Evolutionary conservation across 2,888 invertebrate genomes (phyloP), one percentile per base, ranked within the genome.

Genomic region (Scrobipalpa costella): DNA sequence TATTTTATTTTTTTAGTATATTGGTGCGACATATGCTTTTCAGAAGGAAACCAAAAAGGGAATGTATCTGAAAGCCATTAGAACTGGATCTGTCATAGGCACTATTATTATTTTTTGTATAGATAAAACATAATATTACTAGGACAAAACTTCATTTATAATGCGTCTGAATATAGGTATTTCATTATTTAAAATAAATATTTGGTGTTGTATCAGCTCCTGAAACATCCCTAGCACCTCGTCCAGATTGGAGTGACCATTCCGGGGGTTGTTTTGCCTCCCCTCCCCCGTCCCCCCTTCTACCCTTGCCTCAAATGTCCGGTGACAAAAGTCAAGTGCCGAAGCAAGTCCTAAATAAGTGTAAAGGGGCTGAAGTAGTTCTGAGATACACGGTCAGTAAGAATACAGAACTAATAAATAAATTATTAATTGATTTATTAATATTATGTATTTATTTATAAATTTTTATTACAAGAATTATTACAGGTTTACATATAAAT

Each of bases 221-320:
- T 64, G 62, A 61, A 17, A 65, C n/a, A 40, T 68, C 62, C 55
- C 44, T 40, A 57, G 38, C 52, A 61, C 63, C 65, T 61, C 60
- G 36, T 40, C 40, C 62, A 69, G 67, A 65, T 67, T 66, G 66
- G 65, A 70, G 71, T 71, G 69, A 69, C 74, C 75, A 70, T 67
- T 70, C 64, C 68, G 64, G 66, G 73, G 64, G 68, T 64, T 72
- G 76, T 77, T 77, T 76, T 74, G 75, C 70, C 59, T 67, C 66
- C 68, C 66, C 67, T 65, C 69, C 13, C 21, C 13, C 27, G 0
- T 67, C 67, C 66, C 67, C 66, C 69, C 27, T 21, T 13, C 11
- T 8, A 13, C 21, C 50, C 21, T 3, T 21, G 1, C 50, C 13
- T 13, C 27, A 6, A 52, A 13, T 21, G 49, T 17, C 50, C 50